These are phyloP conservation scores for Catharus bicknelli DNA, from an alignment of 2,113 vertebrate genomes.

Conservation along the genomic window DNA sequence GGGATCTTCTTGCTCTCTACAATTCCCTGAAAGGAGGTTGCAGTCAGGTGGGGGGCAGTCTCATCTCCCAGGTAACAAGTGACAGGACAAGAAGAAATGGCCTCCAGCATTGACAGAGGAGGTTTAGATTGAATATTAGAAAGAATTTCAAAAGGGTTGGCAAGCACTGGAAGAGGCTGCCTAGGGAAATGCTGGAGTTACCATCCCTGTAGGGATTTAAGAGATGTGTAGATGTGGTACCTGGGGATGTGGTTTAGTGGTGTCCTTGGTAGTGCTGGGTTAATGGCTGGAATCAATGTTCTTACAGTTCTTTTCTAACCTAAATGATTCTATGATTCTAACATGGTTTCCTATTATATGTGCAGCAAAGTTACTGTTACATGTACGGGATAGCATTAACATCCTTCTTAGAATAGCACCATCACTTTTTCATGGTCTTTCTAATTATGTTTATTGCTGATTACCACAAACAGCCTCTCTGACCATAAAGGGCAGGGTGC, in stretches of 20 bases:
- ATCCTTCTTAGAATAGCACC: neutral
- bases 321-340: neutral
- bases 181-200: neutral
- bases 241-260: neutral
- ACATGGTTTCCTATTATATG: neutral
- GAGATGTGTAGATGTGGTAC: neutral
- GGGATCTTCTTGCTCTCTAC: neutral
- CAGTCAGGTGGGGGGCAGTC: neutral
- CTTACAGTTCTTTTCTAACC: neutral
- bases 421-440: neutral
- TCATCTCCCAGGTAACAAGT: neutral
- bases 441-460: slow-evolving; percentile 7
- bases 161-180: neutral
- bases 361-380: neutral
- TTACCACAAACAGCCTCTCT: neutral
- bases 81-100: neutral
- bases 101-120: neutral
- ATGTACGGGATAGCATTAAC: neutral
- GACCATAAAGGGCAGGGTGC: slow-evolving; percentile 6
- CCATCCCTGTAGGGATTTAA: neutral
- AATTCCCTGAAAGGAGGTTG: neutral
- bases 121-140: neutral
- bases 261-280: neutral
- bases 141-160: neutral
- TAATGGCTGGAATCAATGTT: neutral